Evolutionary conservation across 1,140 invertebrate species (phyloP).

Genomic region (Drosophila bocqueti): DNA sequence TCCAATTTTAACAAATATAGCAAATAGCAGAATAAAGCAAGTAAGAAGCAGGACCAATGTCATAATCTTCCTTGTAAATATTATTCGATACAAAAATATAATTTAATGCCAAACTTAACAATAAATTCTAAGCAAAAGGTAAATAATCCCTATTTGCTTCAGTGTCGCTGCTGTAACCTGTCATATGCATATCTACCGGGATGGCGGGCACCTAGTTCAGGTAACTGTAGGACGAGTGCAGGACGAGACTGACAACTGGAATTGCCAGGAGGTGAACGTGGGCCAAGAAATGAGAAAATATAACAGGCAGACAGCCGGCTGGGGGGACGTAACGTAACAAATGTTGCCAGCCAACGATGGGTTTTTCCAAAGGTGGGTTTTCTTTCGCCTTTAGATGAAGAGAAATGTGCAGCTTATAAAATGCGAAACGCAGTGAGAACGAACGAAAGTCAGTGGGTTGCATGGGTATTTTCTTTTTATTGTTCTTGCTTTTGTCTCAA

Average conservation of each 20-base stretch:
- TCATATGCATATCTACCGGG: conserved; percentile 46
- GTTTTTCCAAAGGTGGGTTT: conserved; percentile 3
- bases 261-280: conserved; percentile 75
- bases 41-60: neutral
- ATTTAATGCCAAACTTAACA: neutral
- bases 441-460: conserved; percentile 13
- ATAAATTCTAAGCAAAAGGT: no score
- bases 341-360: conserved; percentile 37
- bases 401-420: conserved; percentile 82
- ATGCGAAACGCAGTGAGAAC: conserved; percentile 60
- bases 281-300: conserved; percentile 80
- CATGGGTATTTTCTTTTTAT: conserved; percentile 26
- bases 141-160: neutral
- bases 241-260: conserved; percentile 51
- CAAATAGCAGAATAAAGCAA: neutral
- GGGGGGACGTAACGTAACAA: conserved; percentile 60
- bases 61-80: no score
- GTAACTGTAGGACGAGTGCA: neutral
- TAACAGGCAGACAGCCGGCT: conserved; percentile 67
- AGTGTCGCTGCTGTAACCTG: conserved; percentile 24
- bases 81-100: neutral
- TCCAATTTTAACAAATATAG: neutral
- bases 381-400: conserved; percentile 50
- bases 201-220: conserved; percentile 15
- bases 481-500: conserved; percentile 12